Evolutionary conservation across 2,797 vertebrate species (phyloP).

Genomic region (Dendrocincla fuliginosa): DNA sequence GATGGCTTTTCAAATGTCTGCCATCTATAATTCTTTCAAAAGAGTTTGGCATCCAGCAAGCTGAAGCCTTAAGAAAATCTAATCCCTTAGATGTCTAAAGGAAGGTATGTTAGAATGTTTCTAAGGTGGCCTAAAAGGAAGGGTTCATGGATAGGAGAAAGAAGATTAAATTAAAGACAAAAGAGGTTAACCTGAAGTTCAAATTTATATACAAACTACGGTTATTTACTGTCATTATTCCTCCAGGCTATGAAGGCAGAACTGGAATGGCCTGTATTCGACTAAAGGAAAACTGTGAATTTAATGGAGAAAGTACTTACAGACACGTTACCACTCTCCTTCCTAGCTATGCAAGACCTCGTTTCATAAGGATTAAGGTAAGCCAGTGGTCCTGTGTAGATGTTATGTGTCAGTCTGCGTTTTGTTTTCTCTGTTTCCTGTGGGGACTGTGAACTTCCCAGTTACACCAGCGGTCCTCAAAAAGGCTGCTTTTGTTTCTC

Average conservation of each 20-base stretch:
- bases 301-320: slow-evolving; percentile 77
- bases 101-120: neutral
- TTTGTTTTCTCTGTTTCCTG: neutral
- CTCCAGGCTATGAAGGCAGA: slow-evolving; percentile 85
- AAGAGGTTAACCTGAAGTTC: neutral
- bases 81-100: neutral
- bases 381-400: neutral
- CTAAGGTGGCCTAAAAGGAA: neutral
- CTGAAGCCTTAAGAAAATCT: neutral
- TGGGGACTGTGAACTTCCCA: neutral
- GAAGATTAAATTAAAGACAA: neutral
- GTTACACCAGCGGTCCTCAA: neutral
- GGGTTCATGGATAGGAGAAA: neutral
- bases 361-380: slow-evolving; percentile 89
- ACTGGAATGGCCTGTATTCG: slow-evolving; percentile 87
- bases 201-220: neutral
- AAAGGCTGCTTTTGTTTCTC: neutral
- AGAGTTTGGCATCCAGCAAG: neutral
- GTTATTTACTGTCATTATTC: neutral
- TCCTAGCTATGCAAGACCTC: slow-evolving; percentile 84
- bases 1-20: neutral
- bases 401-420: neutral
- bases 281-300: slow-evolving; percentile 78
- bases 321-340: slow-evolving; percentile 78
- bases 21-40: neutral